phyloP scores from a whole-genome alignment of 2,113 vertebrate genomes.

The Cygnus atratus region DNA sequence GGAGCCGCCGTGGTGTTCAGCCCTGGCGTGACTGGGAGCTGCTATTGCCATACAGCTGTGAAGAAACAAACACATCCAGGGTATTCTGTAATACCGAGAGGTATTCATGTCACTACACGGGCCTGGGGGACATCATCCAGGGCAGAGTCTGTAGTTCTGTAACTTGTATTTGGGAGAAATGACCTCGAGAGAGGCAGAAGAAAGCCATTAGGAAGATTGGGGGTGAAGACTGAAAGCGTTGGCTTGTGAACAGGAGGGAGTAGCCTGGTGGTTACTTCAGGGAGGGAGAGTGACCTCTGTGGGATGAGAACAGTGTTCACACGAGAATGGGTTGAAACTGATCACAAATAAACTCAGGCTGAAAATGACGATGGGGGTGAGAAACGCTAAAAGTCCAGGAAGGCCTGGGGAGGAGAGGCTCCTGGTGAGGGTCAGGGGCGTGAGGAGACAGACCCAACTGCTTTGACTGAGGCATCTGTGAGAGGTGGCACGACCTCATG shows the following conservation, averaged over 20 bases:
- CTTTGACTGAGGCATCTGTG: background rate
- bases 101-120: fast-evolving
- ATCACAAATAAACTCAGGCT: background rate
- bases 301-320: background rate
- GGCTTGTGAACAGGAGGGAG: background rate
- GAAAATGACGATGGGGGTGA: background rate
- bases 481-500: background rate
- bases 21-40: background rate
- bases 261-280: background rate
- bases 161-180: background rate
- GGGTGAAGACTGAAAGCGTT: background rate
- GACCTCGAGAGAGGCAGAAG: background rate
- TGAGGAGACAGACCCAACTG: background rate
- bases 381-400: background rate
- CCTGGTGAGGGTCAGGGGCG: background rate
- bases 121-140: background rate
- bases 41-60: background rate
- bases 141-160: background rate
- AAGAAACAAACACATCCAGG: background rate
- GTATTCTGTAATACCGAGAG: background rate
- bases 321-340: background rate
- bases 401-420: background rate
- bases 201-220: background rate
- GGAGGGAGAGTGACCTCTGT: background rate
- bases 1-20: background rate